A percentile compares a stretch with the other conserved stretches of the same genome.
Conservation (phyloP, 1,140 invertebrate genomes). For the Ooceraea biroi region DNA sequence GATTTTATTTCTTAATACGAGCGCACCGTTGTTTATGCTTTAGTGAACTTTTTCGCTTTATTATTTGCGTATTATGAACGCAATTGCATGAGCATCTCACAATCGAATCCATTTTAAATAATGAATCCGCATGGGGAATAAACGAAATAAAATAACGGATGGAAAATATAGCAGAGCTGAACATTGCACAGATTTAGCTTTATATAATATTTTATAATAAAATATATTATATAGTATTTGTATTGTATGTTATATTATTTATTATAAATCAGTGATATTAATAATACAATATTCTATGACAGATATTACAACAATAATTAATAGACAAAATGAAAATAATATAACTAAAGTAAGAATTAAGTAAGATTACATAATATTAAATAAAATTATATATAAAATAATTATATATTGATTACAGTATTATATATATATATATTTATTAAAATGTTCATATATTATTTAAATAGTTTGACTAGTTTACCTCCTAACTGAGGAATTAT, state of each 20-base stretch:
- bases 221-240: neutral
- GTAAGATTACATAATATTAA: neutral
- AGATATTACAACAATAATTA: neutral
- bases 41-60: neutral
- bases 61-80: slow-evolving; percentile 15
- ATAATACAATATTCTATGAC: neutral
- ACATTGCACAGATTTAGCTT: neutral
- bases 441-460: too few species aligned
- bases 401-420: too few species aligned
- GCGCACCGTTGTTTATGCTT: neutral
- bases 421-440: too few species aligned
- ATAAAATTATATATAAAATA: too few species aligned
- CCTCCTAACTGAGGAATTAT: too few species aligned
- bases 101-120: slow-evolving; percentile 3
- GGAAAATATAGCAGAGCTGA: neutral
- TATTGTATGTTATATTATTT: neutral
- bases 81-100: neutral
- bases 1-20: slow-evolving; percentile 37
- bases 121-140: slow-evolving; percentile 21
- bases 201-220: neutral
- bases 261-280: neutral
- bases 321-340: neutral
- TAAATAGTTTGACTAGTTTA: too few species aligned
- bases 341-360: neutral
- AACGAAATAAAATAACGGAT: neutral